Base-by-base conservation (phyloP, 2,113 vertebrate genomes). In the Maccullochella peelii region DNA sequence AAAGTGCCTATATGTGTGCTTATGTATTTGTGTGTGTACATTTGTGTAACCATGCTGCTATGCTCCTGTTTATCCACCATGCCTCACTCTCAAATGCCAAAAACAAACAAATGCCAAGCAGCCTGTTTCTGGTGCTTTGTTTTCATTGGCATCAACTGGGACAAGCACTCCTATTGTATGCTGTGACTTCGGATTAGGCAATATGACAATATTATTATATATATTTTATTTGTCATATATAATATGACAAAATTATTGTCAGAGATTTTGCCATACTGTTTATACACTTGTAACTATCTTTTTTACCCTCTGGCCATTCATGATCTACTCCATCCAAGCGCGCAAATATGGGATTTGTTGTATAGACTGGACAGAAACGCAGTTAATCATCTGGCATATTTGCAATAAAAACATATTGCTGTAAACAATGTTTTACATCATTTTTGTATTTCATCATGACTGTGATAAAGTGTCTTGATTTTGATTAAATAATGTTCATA, bases 81-180 rank as follows among this genome's bases (percentile, higher is more conserved):
- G 69, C 21, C 23, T 55, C 61, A 66, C 27, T 84, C 67, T 71
- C 58, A 44, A 76, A 83, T 76, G 40, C 61, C 59, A n/a, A 67
- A 70, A 66, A n/a, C 67, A 87, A 78, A 80, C 54, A 78, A 62
- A 77, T 27, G 54, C 27, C 25, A 38, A 20, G 27, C 21, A 40
- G 49, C 65, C 23, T 15, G 49, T 83, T 83, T 72, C 9, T 42
- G 15, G 49, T 54, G 42, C 18, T 80, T 75, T 57, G 69, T 61
- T 86, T 76, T 79, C 16, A 52, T 3, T 69, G 62, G 52, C 20
- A 55, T 80, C 57, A 30, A 7, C 47, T 49, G 59, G 71, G 70
- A 57, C 40, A 30, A 70, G 15, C n/a, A 14, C 9, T 50, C 25
- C 12, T 27, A 18, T 21, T 67, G 18, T 10, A 44, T 9, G 21